Percentiles rank a stretch among this genome's conserved stretches.
Evolutionary conservation across 2,888 invertebrate species (phyloP).

Genomic region (Perizoma affinitatum): DNA sequence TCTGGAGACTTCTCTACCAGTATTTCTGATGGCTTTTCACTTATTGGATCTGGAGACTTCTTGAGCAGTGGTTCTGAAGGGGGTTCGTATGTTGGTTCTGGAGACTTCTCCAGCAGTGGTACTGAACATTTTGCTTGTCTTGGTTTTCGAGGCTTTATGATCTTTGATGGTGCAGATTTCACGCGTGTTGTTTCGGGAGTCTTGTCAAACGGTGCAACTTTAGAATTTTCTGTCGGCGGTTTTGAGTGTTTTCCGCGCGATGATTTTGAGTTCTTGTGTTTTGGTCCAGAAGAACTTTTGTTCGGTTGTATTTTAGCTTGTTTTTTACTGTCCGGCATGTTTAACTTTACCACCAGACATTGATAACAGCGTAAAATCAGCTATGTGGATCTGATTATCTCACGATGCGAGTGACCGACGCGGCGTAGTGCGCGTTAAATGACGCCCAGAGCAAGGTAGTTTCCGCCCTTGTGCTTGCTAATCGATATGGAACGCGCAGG

Average conservation of each 20-base stretch:
- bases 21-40: not conserved
- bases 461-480: conserved; percentile 8
- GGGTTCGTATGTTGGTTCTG: no score
- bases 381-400: not conserved
- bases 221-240: no score
- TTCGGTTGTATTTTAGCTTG: not conserved
- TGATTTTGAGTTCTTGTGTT: not conserved
- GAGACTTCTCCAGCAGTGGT: not conserved
- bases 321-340: not conserved
- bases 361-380: not conserved
- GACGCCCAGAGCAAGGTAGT: not conserved
- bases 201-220: not conserved
- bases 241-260: no score
- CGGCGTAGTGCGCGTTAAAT: not conserved
- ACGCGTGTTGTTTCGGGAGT: not conserved
- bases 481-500: conserved; percentile 9
- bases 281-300: not conserved
- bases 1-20: no score
- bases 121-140: not conserved
- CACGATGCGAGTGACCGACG: not conserved
- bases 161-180: not conserved
- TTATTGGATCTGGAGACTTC: not conserved
- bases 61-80: not conserved
- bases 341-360: not conserved
- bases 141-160: not conserved